These are phyloP conservation scores for Procavia capensis DNA, from an alignment of 2,113 vertebrate species.

Conservation along the genomic window DNA sequence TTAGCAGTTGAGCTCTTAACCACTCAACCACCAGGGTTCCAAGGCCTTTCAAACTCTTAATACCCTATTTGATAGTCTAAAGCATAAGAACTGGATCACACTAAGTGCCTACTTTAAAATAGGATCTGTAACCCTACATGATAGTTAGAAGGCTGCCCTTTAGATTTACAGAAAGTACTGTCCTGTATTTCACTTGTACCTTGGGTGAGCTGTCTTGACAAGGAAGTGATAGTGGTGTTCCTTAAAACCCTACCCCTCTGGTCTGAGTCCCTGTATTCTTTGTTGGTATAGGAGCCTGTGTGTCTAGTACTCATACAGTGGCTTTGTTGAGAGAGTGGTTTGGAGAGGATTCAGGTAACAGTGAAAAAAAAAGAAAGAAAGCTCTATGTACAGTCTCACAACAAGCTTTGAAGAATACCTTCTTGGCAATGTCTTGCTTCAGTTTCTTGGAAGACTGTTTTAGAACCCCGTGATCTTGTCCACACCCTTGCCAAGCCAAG, in stretches of 20 bases:
- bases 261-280: background rate
- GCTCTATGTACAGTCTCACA: background rate
- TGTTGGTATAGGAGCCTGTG: background rate
- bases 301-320: background rate
- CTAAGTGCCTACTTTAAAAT: background rate
- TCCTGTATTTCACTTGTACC: background rate
- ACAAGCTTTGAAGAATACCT: conserved; percentile 11
- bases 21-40: no score
- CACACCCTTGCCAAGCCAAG: no score
- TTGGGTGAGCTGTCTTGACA: background rate
- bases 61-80: background rate
- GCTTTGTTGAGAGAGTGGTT: background rate
- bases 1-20: no score
- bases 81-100: background rate
- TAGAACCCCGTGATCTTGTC: background rate
- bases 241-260: background rate
- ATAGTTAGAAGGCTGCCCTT: background rate
- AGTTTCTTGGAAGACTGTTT: conserved; percentile 47
- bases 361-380: conserved; percentile 7
- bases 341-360: conserved; percentile 68
- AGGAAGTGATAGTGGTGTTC: background rate
- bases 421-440: background rate
- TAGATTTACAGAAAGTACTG: background rate
- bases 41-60: background rate
- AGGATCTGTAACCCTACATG: background rate